Conservation (phyloP, 1,140 invertebrate genomes). For the Heliconius eleuchia region DNA sequence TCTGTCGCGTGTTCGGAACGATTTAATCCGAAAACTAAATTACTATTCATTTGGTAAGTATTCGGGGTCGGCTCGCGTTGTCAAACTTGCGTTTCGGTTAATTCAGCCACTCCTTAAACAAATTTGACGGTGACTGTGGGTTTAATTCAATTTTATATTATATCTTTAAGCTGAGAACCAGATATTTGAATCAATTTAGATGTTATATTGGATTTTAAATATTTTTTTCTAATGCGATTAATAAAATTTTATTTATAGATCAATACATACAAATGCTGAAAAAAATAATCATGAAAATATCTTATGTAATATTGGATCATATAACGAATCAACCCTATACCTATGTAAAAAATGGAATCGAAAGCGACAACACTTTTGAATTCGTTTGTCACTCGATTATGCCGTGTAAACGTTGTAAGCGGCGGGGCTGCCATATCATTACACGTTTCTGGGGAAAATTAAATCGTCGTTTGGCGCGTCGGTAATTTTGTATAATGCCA, state of each 20-base stretch:
- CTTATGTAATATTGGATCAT: not conserved
- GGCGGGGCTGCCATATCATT: constrained; percentile 65
- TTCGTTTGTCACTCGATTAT: constrained; percentile 78
- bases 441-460: constrained; percentile 65
- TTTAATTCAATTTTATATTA: constrained; percentile 10
- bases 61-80: constrained; percentile 68
- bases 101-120: constrained; percentile 53
- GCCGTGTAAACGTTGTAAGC: constrained; percentile 56
- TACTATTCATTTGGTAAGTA: constrained; percentile 80
- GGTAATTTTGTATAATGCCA: constrained; percentile 62
- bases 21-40: constrained; percentile 80
- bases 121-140: constrained; percentile 34
- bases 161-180: not conserved
- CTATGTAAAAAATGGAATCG: constrained; percentile 43
- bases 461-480: constrained; percentile 65
- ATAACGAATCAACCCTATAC: constrained; percentile 30
- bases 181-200: not conserved
- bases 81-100: constrained; percentile 69
- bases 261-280: too few species aligned
- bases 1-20: constrained; percentile 79
- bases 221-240: too few species aligned
- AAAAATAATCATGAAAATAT: too few species aligned
- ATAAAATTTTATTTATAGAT: too few species aligned
- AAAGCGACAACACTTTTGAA: constrained; percentile 50
- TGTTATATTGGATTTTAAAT: too few species aligned